phyloP scores from a whole-genome alignment of 2,113 vertebrate genomes.

The Microtus richardsoni region DNA sequence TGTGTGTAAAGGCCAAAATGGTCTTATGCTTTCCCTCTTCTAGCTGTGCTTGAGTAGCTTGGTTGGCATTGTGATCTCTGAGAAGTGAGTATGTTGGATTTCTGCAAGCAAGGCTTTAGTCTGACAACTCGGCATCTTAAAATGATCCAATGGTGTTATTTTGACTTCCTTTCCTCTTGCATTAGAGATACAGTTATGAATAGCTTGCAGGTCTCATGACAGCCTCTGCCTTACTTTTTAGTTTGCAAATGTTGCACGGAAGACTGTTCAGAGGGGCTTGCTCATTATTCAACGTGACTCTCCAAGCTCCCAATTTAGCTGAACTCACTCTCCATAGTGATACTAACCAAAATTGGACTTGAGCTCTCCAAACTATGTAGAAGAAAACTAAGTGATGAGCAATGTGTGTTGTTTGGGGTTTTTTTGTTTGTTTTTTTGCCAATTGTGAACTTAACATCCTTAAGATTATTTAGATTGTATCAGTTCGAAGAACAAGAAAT shows the following conservation, averaged over 20 bases:
- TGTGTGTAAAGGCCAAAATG: not conserved
- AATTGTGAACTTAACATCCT: not conserved
- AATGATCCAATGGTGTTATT: not conserved
- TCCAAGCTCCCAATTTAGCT: not conserved
- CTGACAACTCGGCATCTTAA: not conserved
- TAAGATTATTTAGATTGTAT: not conserved
- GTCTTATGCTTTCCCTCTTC: not conserved
- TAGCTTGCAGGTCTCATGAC: not conserved
- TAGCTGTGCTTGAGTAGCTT: not conserved
- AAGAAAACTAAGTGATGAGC: not conserved
- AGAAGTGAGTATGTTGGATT: not conserved
- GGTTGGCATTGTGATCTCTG: not conserved
- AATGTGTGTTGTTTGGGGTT: not conserved
- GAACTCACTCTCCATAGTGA: not conserved
- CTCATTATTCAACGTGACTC: not conserved
- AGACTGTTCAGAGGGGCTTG: not conserved
- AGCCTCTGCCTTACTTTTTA: not conserved
- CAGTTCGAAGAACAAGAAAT: not conserved
- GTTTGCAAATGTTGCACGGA: not conserved
- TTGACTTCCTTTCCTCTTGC: not conserved
- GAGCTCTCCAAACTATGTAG: not conserved
- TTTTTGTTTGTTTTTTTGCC: not conserved
- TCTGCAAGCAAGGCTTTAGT: not conserved
- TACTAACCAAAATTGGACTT: not conserved
- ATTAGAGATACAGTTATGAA: not conserved